Conservation (phyloP, 2,113 vertebrate genomes). For the Platanista minor region DNA sequence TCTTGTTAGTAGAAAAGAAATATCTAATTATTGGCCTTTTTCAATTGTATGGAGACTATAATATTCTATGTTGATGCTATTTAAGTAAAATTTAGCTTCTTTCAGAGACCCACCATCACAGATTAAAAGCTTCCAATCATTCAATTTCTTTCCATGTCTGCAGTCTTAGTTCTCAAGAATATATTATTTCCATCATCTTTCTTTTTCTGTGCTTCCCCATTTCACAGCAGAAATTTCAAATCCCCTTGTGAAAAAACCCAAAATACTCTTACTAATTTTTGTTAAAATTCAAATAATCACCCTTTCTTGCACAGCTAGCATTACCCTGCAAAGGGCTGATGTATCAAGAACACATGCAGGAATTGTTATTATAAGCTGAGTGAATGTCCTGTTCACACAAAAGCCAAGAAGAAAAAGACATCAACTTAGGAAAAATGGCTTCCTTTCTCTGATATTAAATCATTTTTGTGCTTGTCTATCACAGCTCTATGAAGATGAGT, state of each 20-base stretch:
- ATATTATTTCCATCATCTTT: neutral
- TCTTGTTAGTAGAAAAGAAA: slow-evolving; percentile 22
- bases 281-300: slow-evolving; percentile 19
- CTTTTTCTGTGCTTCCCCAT: neutral
- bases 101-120: slow-evolving; percentile 7
- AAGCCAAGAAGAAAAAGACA: neutral
- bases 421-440: neutral
- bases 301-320: neutral
- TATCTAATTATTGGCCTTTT: neutral
- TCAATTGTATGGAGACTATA: neutral
- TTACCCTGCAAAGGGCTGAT: neutral
- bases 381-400: slow-evolving; percentile 13
- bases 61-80: neutral
- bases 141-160: neutral
- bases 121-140: neutral
- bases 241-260: neutral
- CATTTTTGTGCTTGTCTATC: neutral
- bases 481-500: neutral
- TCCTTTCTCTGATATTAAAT: neutral
- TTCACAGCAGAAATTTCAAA: slow-evolving; percentile 19
- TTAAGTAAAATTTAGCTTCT: slow-evolving; percentile 36
- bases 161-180: neutral
- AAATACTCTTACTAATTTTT: slow-evolving; percentile 19
- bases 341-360: neutral
- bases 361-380: neutral